Conservation (phyloP, 2,888 invertebrate genomes). For the Cordilura impudica region DNA sequence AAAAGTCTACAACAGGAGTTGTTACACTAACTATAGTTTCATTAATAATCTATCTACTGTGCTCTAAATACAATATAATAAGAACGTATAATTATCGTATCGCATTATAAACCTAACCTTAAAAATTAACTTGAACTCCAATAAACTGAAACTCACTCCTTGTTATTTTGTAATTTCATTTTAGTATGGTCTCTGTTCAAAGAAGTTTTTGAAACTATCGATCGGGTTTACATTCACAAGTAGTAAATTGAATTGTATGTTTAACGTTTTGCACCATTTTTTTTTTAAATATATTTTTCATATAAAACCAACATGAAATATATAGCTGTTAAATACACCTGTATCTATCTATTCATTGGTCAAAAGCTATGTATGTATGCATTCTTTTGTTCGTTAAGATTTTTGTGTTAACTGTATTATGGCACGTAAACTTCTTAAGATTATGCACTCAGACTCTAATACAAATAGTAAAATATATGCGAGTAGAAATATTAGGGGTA, state of each 20-base stretch:
- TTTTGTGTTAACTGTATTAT: conserved; percentile 39
- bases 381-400: not conserved
- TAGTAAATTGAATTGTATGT: conserved; percentile 24
- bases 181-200: not conserved
- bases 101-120: conserved; percentile 30
- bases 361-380: not conserved
- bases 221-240: not conserved
- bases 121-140: conserved; percentile 41
- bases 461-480: not conserved
- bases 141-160: conserved; percentile 40
- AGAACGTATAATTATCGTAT: not conserved
- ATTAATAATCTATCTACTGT: no score
- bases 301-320: conserved; percentile 3
- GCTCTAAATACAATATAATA: not conserved
- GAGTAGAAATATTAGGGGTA: not conserved
- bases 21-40: no score
- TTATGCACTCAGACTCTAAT: not conserved
- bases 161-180: not conserved
- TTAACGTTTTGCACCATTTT: conserved; percentile 21
- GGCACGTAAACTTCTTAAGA: conserved; percentile 42
- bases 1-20: no score
- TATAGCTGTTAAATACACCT: conserved; percentile 31
- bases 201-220: not conserved
- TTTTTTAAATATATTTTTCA: not conserved
- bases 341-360: not conserved